Evolutionary conservation across 2,888 invertebrate species (phyloP).

Genomic region (Anorthoa munda): DNA sequence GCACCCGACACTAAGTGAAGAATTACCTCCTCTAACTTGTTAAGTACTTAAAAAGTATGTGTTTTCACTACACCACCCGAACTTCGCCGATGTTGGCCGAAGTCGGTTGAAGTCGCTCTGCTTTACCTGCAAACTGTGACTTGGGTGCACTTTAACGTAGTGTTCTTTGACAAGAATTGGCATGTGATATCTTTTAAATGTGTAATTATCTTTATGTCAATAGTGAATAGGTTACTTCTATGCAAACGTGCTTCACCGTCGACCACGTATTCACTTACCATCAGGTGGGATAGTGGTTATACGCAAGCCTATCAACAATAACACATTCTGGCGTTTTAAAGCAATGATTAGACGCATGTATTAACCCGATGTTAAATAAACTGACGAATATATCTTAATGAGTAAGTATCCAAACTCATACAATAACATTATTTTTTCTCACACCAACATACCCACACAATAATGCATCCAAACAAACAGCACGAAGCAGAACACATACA

Average conservation of each 20-base stretch:
- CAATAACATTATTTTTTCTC: not conserved
- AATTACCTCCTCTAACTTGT: conserved; percentile 56
- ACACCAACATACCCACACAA: not conserved
- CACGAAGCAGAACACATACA: not conserved
- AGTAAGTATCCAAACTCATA: not conserved
- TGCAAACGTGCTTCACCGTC: too few relatives aligned
- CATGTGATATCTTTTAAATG: not conserved
- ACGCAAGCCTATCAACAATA: too few relatives aligned
- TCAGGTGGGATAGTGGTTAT: too few relatives aligned
- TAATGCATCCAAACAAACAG: conserved; percentile 12
- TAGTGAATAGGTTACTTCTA: too few relatives aligned
- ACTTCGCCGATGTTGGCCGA: conserved; percentile 49
- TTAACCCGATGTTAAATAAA: not conserved
- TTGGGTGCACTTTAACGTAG: conserved; percentile 23
- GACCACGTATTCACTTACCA: too few relatives aligned
- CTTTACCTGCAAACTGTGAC: conserved; percentile 16
- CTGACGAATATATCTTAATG: not conserved
- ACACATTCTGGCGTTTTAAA: too few relatives aligned
- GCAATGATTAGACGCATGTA: not conserved
- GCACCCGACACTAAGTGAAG: conserved; percentile 56
- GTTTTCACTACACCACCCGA: conserved; percentile 45
- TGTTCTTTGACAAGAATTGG: conserved; percentile 12
- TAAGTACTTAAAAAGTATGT: conserved; percentile 56
- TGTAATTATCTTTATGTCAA: too few relatives aligned
- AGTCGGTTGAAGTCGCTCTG: conserved; percentile 26